phyloP scores from a whole-genome alignment of 2,113 vertebrate species.

The Zapus hudsonius region DNA sequence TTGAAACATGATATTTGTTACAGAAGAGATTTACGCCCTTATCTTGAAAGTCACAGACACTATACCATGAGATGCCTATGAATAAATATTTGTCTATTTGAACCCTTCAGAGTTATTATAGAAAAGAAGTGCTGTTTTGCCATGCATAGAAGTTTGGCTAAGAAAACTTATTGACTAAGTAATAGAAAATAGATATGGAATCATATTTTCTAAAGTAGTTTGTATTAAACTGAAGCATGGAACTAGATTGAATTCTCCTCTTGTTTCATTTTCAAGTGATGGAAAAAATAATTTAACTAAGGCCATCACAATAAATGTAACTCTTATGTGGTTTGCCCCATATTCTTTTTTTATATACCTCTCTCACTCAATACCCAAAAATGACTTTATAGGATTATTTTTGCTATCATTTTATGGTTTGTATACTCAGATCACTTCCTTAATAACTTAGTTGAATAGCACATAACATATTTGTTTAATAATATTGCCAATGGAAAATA shows the following conservation, averaged over 20 bases:
- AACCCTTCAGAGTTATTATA: slow-evolving; percentile 35
- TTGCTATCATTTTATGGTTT: neutral
- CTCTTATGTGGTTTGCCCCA: neutral
- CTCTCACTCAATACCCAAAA: neutral
- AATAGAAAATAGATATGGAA: slow-evolving; percentile 12
- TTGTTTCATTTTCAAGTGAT: slow-evolving; percentile 23
- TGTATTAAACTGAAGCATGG: slow-evolving; percentile 30
- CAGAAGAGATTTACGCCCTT: slow-evolving; percentile 40
- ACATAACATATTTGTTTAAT: neutral
- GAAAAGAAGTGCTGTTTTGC: slow-evolving; percentile 5
- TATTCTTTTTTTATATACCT: slow-evolving; percentile 8
- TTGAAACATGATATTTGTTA: slow-evolving; percentile 16
- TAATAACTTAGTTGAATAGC: neutral
- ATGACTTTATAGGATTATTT: neutral
- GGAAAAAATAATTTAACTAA: slow-evolving; percentile 39
- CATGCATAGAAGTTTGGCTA: slow-evolving; percentile 21
- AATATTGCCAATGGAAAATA: slow-evolving; percentile 23
- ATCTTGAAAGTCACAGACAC: slow-evolving; percentile 36
- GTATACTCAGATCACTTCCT: neutral
- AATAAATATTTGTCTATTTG: slow-evolving; percentile 62
- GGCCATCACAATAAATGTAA: neutral
- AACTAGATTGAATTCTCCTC: neutral
- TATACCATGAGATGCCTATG: neutral
- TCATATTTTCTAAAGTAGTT: slow-evolving; percentile 21
- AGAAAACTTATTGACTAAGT: slow-evolving; percentile 58